These are phyloP conservation scores for Harlomillsia oculata DNA, from an alignment of 1,140 invertebrate genomes.

Conservation along the genomic window DNA sequence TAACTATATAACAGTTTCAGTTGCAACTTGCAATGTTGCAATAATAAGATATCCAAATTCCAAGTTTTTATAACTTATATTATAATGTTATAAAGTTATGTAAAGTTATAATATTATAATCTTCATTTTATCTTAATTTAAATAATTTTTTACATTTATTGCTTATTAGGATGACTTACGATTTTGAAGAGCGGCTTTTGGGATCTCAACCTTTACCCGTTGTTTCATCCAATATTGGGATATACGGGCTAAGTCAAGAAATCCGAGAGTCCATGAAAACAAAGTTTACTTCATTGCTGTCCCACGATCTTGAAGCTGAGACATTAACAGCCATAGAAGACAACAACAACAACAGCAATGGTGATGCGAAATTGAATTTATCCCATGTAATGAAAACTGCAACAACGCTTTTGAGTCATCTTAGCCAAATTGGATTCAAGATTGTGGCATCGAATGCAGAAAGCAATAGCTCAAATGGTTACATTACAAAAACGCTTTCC, in stretches of 20 bases:
- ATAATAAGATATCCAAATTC: too few relatives aligned
- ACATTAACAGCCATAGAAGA: neutral
- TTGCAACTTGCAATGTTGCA: too few relatives aligned
- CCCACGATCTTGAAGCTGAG: neutral
- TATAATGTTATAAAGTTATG: too few relatives aligned
- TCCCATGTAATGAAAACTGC: neutral
- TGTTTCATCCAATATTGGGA: constrained; percentile 4
- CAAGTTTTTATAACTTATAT: too few relatives aligned
- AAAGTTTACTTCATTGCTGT: neutral
- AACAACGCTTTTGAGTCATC: neutral
- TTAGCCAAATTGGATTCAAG: neutral
- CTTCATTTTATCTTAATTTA: neutral
- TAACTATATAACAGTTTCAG: too few relatives aligned
- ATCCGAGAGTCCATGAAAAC: neutral
- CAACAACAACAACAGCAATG: neutral
- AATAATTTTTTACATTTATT: neutral
- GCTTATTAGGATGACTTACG: constrained; percentile 2
- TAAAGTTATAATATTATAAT: too few relatives aligned
- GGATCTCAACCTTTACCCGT: constrained; percentile 3
- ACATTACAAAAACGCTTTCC: constrained; percentile 2
- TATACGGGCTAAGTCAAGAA: constrained; percentile 1
- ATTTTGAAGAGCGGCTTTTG: constrained; percentile 7
- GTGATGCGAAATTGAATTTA: neutral
- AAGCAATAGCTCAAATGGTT: neutral
- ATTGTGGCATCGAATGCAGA: constrained; percentile 1